These are phyloP conservation scores for Podarcis muralis DNA, from an alignment of 2,113 vertebrate species.

Conservation along the genomic window DNA sequence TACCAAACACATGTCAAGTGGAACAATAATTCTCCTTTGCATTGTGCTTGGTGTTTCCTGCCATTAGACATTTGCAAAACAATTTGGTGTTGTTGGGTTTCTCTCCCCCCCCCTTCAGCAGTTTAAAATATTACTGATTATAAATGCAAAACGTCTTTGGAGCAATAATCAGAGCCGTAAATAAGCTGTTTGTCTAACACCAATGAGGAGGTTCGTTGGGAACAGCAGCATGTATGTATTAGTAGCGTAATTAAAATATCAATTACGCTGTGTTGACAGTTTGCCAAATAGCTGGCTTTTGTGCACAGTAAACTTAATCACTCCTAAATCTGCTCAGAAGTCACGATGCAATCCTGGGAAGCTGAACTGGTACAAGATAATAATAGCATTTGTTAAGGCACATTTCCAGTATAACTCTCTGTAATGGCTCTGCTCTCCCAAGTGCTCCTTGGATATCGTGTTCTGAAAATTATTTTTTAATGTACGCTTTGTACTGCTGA, in stretches of 20 bases:
- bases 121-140: not conserved
- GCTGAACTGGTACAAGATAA: conserved; percentile 37
- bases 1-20: not conserved
- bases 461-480: conserved; percentile 79
- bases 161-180: conserved; percentile 40
- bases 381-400: conserved; percentile 38
- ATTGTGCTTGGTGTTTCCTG: fast-evolving
- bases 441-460: conserved; percentile 60
- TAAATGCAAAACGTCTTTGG: conserved; percentile 11
- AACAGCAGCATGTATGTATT: conserved; percentile 50
- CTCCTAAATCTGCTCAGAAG: conserved; percentile 53
- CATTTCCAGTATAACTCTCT: conserved; percentile 26
- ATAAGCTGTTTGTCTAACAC: not conserved
- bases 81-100: not conserved
- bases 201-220: conserved; percentile 46
- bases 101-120: conserved; percentile 6
- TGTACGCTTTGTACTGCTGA: conserved; percentile 71
- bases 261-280: conserved; percentile 59
- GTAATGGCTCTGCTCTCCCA: conserved; percentile 58
- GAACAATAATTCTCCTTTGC: not conserved
- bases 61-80: not conserved
- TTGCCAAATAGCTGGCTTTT: conserved; percentile 63
- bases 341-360: conserved; percentile 7
- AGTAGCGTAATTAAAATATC: conserved; percentile 75
- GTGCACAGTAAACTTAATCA: conserved; percentile 48